Base-by-base conservation (phyloP, 2,113 vertebrate species). In the Fregetta grallaria region DNA sequence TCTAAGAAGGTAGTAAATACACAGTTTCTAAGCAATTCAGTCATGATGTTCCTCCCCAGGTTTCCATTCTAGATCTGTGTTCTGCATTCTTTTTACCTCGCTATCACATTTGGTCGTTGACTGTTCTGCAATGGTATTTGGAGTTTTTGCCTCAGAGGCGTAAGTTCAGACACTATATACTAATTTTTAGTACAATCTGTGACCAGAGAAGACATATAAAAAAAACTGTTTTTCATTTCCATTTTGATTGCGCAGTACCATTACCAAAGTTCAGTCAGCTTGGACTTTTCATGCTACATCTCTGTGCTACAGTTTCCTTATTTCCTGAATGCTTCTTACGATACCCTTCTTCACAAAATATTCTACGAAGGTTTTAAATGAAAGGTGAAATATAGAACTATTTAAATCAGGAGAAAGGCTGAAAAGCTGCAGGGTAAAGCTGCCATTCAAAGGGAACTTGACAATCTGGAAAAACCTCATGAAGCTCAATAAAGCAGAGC, bases 371-470 rank as follows among this genome's bases (percentile, higher is more conserved):
- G 44, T 61, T 90, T 85, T 63, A 89, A 93, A 74, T 55, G 56
- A 75, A 96, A 87, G n/a, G 79, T 68, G 63, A 90, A 90, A 80
- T 73, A 90, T 15, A 56, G 36, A 93, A 92, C 70, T 73, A 95
- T 70, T 94, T 80, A 79, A 91, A 92, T 59, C n/a, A 50, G 71
- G 44, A 71, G 67, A 73, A 74, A 81, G 73, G 77, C 55, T 94
- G 76, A 91, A 86, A 88, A 96, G 71, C 82, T 94, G 77, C 38
- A 67, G 74, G 78, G 66, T 88, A 82, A 88, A 88, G 22, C 93
- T 96, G 74, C 61, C 47, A 71, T 67, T 95, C 66, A 92, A 55
- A 95, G 20, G 25, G 47, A 88, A 21, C 30, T 90, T 87, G 68
- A 62, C 45, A 79, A 75, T n/a, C 38, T 92, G 38, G 78, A 72